Base-by-base conservation (phyloP, 2,113 vertebrate genomes). In the Gallinago media region DNA sequence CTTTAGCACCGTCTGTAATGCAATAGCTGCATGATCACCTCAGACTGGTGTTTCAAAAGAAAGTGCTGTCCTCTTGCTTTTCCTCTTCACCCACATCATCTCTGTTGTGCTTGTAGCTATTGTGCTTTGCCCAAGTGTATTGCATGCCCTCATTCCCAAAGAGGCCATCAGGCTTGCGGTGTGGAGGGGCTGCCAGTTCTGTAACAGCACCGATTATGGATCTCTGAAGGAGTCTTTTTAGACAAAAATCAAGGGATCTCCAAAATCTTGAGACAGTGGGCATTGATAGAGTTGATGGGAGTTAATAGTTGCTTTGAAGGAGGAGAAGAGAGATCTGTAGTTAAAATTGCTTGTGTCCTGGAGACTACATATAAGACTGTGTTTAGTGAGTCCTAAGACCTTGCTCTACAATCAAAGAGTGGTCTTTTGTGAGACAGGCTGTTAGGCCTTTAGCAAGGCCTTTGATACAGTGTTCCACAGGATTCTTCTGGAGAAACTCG, bases 131-230 rank as follows among this genome's bases (percentile, higher is more conserved):
- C 29, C 42, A 6, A 13, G n/a, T 0, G 4, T 63, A 17, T 6
- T 61, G 15, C 11, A 2, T 38, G 50, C 42, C 25, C 36, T 70
- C 18, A 6, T 12, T 44, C 32, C 17, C 29, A 20, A n/a, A 32
- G 36, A 62, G 26, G 14, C 31, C 11, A 4, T 20, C 9, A 1
- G 12, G n/a, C 31, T 78, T 2, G 0, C 12, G 5, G 9, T 20
- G n/a, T 46, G 78, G 23, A 34, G 32, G 26, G 22, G 4, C 18
- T 3, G 15, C 58, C 31, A 1, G 0, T 44, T 34, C 49, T 91
- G 9, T 36, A 31, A n/a, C 15, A 22, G 18, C 31, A 21, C 29
- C 36, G 19, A 19, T 32, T 34, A 6, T 5, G 47, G 14, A 11
- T 34, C 29, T 68, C 44, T 67, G 31, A 36, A 68, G n/a, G 23